phyloP scores from a whole-genome alignment of 2,113 vertebrate species.

The Passer domesticus region DNA sequence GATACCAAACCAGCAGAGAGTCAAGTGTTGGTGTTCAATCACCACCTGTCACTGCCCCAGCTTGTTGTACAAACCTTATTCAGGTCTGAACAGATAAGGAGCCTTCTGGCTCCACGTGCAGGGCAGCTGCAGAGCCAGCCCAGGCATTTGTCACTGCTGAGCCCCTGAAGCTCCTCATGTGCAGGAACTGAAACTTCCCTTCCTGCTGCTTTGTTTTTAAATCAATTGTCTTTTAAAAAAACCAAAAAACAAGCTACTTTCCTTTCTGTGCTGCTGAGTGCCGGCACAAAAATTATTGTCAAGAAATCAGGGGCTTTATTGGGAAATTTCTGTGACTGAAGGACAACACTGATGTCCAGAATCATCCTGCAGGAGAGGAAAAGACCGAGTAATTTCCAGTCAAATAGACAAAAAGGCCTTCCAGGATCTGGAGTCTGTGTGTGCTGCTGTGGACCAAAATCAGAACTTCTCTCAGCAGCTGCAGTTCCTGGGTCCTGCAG shows the following conservation, averaged over 20 bases:
- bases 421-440: background rate
- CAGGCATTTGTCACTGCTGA: background rate
- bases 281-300: background rate
- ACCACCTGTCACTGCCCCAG: background rate
- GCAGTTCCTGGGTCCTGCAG: background rate
- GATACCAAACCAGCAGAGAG: background rate
- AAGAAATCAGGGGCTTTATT: rapidly evolving
- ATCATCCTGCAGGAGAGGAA: background rate
- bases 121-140: background rate
- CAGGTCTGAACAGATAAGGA: background rate
- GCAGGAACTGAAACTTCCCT: slow-evolving; percentile 62
- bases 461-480: background rate
- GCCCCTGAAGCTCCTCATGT: background rate
- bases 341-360: background rate
- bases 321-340: background rate
- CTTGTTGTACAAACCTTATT: background rate
- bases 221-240: slow-evolving; percentile 20
- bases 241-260: background rate
- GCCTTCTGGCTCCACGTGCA: background rate
- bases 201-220: slow-evolving; percentile 1
- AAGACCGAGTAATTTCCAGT: background rate
- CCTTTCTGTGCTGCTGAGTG: background rate
- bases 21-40: background rate
- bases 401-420: background rate
- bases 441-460: background rate